phyloP scores from a whole-genome alignment of 2,113 vertebrate genomes.

The Pelvicachromis taeniatus region DNA sequence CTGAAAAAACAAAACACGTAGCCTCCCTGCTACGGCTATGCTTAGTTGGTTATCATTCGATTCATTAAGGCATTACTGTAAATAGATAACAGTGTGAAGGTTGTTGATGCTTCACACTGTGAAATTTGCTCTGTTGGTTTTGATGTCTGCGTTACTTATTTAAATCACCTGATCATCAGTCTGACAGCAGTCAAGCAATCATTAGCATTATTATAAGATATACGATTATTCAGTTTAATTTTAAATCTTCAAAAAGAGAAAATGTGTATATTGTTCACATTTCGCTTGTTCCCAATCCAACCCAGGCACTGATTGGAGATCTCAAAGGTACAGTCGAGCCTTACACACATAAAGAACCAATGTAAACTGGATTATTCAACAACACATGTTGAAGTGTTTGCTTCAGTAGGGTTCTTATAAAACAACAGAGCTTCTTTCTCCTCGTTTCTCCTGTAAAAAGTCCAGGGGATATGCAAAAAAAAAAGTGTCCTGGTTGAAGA shows the following conservation, averaged over 20 bases:
- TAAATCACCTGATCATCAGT: background rate
- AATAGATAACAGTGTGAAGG: too few species aligned
- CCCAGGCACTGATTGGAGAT: background rate
- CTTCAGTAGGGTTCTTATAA: background rate
- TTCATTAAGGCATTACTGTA: background rate
- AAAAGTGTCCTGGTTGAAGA: background rate
- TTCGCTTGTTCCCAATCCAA: background rate
- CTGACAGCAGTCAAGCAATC: background rate
- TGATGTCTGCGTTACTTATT: background rate
- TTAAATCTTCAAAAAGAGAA: background rate
- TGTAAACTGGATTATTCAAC: background rate
- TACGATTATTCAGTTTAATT: background rate
- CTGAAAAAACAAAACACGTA: too few species aligned
- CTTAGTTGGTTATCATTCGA: background rate
- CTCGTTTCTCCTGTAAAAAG: background rate
- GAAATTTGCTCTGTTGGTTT: background rate
- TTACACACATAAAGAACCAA: background rate
- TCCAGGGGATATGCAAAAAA: background rate
- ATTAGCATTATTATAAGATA: background rate
- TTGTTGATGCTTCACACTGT: background rate
- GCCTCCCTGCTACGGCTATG: too few species aligned
- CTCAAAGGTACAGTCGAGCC: background rate
- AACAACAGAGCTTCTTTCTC: background rate
- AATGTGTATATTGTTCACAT: too few species aligned
- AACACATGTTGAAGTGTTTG: background rate